Evolutionary conservation across 1,140 invertebrate species (phyloP).

Genomic region (Diachasma alloeum): DNA sequence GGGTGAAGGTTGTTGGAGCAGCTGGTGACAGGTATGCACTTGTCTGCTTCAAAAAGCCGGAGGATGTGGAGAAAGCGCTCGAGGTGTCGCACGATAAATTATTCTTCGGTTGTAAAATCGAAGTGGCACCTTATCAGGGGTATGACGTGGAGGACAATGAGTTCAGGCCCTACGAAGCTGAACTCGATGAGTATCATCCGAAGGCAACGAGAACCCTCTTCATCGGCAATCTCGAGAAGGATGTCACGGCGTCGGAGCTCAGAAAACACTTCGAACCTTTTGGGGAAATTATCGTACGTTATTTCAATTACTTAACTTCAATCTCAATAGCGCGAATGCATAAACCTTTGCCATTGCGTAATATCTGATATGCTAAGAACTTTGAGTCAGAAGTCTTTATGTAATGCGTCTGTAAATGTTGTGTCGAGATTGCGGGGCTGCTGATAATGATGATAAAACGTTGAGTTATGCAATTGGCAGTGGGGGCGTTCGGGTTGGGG

Average conservation of each 20-base stretch:
- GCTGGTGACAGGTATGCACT: slow-evolving; percentile 85
- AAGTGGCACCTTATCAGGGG: slow-evolving; percentile 87
- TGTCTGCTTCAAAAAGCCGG: slow-evolving; percentile 94
- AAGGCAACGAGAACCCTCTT: slow-evolving; percentile 90
- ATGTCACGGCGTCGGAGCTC: slow-evolving; percentile 87
- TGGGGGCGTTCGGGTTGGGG: too few species aligned
- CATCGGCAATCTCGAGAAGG: slow-evolving; percentile 94
- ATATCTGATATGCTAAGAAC: too few species aligned
- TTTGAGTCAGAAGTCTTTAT: too few species aligned
- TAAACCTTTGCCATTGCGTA: too few species aligned
- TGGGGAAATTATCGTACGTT: slow-evolving; percentile 91
- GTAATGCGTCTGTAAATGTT: too few species aligned
- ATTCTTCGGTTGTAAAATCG: slow-evolving; percentile 96
- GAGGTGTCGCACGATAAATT: slow-evolving; percentile 95
- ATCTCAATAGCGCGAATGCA: too few species aligned
- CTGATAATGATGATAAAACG: too few species aligned
- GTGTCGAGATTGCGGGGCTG: too few species aligned
- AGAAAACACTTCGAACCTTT: slow-evolving; percentile 92
- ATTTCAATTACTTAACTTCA: too few species aligned
- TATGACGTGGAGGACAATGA: slow-evolving; percentile 89
- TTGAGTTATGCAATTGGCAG: too few species aligned
- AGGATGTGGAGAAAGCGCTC: slow-evolving; percentile 94
- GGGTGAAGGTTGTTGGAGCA: slow-evolving; percentile 88
- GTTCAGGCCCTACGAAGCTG: slow-evolving; percentile 91
- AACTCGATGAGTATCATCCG: slow-evolving; percentile 94